phyloP scores from a whole-genome alignment of 2,888 invertebrate species.

The Acronicta aceris region DNA sequence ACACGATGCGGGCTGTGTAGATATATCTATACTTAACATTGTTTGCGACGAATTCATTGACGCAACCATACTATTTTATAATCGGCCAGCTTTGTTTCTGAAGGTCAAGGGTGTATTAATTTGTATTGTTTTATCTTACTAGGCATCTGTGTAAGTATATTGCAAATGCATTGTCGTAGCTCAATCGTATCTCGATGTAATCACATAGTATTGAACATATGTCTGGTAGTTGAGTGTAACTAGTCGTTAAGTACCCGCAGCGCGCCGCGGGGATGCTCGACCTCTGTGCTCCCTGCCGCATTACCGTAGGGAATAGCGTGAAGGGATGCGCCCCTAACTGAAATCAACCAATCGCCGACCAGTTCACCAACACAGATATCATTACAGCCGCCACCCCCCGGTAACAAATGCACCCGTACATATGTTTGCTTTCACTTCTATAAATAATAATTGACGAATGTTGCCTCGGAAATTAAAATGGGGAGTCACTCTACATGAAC shows the following conservation, averaged over 20 bases:
- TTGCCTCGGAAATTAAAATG: slow-evolving; percentile 74
- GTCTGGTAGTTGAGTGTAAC: slow-evolving; percentile 69
- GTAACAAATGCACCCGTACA: slow-evolving; percentile 73
- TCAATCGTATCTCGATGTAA: slow-evolving; percentile 33
- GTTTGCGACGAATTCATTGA: slow-evolving; percentile 61
- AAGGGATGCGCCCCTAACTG: slow-evolving; percentile 77
- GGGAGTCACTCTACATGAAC: slow-evolving; percentile 63
- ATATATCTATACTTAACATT: slow-evolving; percentile 55
- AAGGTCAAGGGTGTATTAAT: slow-evolving; percentile 62
- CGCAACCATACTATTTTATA: slow-evolving; percentile 54
- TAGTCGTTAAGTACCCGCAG: slow-evolving; percentile 77
- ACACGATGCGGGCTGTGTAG: slow-evolving; percentile 77
- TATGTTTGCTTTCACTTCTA: slow-evolving; percentile 84
- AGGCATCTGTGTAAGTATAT: slow-evolving; percentile 29
- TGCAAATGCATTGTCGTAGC: slow-evolving; percentile 18
- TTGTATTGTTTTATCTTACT: slow-evolving; percentile 50
- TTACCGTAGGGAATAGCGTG: slow-evolving; percentile 60
- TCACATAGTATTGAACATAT: slow-evolving; percentile 62
- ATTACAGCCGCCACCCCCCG: slow-evolving; percentile 77
- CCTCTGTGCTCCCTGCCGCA: slow-evolving; percentile 55
- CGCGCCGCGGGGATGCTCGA: slow-evolving; percentile 67
- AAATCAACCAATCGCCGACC: slow-evolving; percentile 78
- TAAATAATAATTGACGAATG: slow-evolving; percentile 84
- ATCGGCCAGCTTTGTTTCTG: slow-evolving; percentile 52
- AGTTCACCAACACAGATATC: slow-evolving; percentile 67